These are phyloP conservation scores for Takifugu ocellatus DNA, from an alignment of 2,797 vertebrate genomes.

Conservation along the genomic window DNA sequence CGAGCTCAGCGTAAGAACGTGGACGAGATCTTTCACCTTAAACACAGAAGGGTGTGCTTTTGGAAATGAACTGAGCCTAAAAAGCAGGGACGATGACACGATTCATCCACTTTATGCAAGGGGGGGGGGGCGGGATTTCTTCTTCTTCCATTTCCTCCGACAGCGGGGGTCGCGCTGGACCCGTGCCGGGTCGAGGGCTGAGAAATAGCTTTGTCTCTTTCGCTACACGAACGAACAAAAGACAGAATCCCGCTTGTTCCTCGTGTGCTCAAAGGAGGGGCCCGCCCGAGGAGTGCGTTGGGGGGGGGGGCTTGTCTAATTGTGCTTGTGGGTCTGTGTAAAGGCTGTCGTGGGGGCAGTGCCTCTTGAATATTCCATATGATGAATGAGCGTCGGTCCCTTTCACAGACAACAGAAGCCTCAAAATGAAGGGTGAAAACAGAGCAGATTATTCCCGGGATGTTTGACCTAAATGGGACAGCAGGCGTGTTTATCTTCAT, in stretches of 20 bases:
- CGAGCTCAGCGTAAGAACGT: constrained; percentile 33
- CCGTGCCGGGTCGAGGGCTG: constrained; percentile 48
- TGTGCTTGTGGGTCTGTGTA: constrained; percentile 45
- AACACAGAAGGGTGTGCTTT: constrained; percentile 15
- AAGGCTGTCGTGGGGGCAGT: constrained; percentile 26
- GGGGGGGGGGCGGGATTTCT: constrained; percentile 20
- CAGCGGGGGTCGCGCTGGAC: constrained; percentile 52
- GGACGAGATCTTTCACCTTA: constrained; percentile 21
- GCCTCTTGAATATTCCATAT: constrained; percentile 67
- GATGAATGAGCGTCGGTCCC: constrained; percentile 64
- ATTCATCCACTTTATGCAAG: constrained; percentile 56
- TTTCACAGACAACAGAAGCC: constrained; percentile 59
- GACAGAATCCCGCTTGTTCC: constrained; percentile 62
- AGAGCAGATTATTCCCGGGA: constrained; percentile 17
- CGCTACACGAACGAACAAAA: constrained; percentile 59
- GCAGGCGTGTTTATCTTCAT: constrained; percentile 3
- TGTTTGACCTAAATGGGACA: constrained; percentile 30
- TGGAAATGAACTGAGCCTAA: constrained; percentile 53
- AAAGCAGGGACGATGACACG: constrained; percentile 49
- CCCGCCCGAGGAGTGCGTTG: constrained; percentile 35
- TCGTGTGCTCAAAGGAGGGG: constrained; percentile 37
- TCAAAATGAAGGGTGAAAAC: constrained; percentile 34
- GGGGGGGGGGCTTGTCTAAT: constrained; percentile 61
- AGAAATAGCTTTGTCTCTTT: constrained; percentile 64
- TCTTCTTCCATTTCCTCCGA: constrained; percentile 29